Conservation (phyloP, 2,888 invertebrate genomes). For the Drosophila setosimentum region DNA sequence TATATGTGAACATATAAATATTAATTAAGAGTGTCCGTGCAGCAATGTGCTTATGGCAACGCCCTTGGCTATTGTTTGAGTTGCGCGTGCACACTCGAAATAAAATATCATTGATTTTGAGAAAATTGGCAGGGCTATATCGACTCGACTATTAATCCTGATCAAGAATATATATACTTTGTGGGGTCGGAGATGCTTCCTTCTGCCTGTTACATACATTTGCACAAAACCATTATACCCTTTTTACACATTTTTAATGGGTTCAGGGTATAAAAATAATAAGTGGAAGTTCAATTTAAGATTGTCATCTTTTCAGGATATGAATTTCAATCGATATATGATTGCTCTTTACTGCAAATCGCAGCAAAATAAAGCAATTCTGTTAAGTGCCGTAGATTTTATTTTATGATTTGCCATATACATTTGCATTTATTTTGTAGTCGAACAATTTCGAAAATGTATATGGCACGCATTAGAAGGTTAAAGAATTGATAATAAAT, state of each 20-base stretch:
- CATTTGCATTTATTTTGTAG: not conserved
- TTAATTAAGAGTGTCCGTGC: constrained; percentile 21
- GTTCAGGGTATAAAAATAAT: no score
- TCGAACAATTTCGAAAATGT: not conserved
- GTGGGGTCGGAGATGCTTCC: no score
- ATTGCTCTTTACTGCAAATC: not conserved
- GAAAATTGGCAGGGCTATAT: not conserved
- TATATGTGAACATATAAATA: constrained; percentile 18
- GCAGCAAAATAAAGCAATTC: constrained; percentile 1
- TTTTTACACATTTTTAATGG: no score
- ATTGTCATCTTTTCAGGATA: not conserved
- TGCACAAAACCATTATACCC: no score
- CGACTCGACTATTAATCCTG: no score
- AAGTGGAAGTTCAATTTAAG: not conserved
- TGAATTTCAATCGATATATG: constrained; percentile 9
- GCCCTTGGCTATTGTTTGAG: constrained; percentile 4
- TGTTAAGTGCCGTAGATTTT: not conserved
- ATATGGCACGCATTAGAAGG: not conserved
- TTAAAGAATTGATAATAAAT: constrained; percentile 41
- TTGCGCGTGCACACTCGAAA: constrained; percentile 18
- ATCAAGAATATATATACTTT: no score
- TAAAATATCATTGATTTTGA: not conserved
- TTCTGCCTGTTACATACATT: no score
- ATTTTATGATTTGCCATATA: constrained; percentile 14
- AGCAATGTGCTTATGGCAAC: constrained; percentile 7